Conservation (phyloP, 2,113 vertebrate genomes). For the Lophotis ruficrista region DNA sequence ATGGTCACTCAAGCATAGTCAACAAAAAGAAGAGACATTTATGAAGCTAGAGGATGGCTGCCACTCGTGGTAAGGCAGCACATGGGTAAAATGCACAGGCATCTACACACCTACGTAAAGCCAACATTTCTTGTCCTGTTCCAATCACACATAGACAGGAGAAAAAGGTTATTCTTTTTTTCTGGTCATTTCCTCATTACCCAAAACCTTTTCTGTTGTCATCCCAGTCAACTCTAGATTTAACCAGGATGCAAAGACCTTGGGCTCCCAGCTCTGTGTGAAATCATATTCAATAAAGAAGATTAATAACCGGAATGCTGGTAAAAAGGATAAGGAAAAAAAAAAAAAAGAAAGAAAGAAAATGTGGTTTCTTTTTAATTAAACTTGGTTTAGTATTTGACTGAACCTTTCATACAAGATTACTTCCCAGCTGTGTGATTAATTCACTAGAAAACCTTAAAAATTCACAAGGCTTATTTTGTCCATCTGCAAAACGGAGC, state of each 20-base stretch:
- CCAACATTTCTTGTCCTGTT: neutral
- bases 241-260: neutral
- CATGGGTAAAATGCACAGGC: neutral
- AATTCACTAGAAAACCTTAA: neutral
- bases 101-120: neutral
- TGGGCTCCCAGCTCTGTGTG: neutral
- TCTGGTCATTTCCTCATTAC: neutral
- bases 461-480: neutral
- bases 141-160: neutral
- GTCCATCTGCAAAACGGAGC: neutral
- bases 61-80: rapidly evolving
- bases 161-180: neutral
- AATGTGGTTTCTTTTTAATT: neutral
- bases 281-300: neutral
- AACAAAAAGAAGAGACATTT: neutral
- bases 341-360: too few relatives aligned
- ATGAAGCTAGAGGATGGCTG: rapidly evolving
- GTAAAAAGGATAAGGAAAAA: neutral
- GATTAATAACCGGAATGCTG: neutral
- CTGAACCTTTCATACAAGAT: neutral
- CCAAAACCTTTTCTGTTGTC: neutral
- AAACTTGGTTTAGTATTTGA: neutral
- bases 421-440: neutral
- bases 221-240: neutral
- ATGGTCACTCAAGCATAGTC: neutral